A percentile compares a stretch with the other conserved stretches of the same genome.
Conservation (phyloP, 2,797 vertebrate genomes). For the Scolopax bukidnonensis region DNA sequence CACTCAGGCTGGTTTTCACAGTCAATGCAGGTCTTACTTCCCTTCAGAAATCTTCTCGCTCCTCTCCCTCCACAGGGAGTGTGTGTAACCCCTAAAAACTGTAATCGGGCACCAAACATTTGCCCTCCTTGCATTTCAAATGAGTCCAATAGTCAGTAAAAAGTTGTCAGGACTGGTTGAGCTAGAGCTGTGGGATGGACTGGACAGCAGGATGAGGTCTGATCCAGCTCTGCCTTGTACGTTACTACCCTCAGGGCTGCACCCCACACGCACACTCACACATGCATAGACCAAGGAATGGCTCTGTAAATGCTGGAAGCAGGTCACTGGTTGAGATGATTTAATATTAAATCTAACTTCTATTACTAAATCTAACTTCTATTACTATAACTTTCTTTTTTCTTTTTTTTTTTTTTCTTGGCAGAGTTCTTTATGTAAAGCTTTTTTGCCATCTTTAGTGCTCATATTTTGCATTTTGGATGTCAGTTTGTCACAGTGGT, state of each 20-base stretch:
- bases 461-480: not conserved
- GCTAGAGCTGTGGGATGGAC: not conserved
- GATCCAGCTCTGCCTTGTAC: not conserved
- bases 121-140: not conserved
- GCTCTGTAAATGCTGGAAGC: not conserved
- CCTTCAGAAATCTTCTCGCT: not conserved
- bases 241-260: not conserved
- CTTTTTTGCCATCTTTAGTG: not conserved
- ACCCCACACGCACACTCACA: accelerated
- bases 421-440: not conserved
- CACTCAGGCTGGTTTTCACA: not conserved
- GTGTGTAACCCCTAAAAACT: not conserved
- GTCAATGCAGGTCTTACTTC: not conserved
- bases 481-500: not conserved
- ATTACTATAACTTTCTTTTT: not conserved
- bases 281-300: not conserved
- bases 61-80: not conserved
- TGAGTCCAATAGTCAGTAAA: not conserved
- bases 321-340: not conserved
- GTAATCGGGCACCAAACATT: not conserved
- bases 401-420: not conserved
- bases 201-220: not conserved
- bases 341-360: not conserved
- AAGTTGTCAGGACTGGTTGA: not conserved
- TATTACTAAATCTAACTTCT: not conserved